Evolutionary conservation across 2,888 invertebrate genomes (phyloP).

Genomic region (Dioctria linearis): DNA sequence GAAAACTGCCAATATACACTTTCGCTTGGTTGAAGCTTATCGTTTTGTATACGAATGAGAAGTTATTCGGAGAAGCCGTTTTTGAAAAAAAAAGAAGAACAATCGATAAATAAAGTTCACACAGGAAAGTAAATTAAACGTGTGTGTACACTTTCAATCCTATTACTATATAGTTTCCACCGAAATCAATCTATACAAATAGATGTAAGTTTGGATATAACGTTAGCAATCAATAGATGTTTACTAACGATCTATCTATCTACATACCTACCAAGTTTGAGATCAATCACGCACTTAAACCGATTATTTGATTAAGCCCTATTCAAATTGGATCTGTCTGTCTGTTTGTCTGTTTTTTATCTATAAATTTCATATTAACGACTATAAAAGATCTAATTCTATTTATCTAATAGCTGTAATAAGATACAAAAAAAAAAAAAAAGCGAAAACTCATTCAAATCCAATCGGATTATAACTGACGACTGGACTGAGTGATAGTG

Average conservation of each 20-base stretch:
- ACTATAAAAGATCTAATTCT: no score
- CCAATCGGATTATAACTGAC: slow-evolving; percentile 33
- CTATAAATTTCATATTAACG: no score
- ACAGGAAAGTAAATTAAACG: slow-evolving; percentile 18
- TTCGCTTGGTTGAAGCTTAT: background rate
- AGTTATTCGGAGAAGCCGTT: background rate
- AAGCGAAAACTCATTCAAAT: slow-evolving; percentile 35
- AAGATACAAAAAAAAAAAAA: background rate
- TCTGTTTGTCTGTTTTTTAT: no score
- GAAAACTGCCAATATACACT: slow-evolving; percentile 26
- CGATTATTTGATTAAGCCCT: slow-evolving; percentile 5
- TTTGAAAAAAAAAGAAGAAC: background rate
- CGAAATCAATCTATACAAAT: no score
- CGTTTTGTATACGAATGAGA: background rate
- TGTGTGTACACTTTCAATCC: background rate
- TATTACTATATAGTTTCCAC: background rate
- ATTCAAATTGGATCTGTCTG: background rate
- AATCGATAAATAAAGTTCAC: slow-evolving; percentile 18
- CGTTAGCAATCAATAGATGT: no score
- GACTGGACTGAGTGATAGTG: background rate
- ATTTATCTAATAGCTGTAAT: no score
- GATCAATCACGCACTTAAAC: background rate
- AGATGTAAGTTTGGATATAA: no score
- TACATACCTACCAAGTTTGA: background rate
- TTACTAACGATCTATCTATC: no score